Percentiles rank a stretch among this genome's conserved stretches.
These are phyloP conservation scores for Misgurnus mizolepis DNA, from an alignment of 2,113 vertebrate genomes.

Conservation along the genomic window DNA sequence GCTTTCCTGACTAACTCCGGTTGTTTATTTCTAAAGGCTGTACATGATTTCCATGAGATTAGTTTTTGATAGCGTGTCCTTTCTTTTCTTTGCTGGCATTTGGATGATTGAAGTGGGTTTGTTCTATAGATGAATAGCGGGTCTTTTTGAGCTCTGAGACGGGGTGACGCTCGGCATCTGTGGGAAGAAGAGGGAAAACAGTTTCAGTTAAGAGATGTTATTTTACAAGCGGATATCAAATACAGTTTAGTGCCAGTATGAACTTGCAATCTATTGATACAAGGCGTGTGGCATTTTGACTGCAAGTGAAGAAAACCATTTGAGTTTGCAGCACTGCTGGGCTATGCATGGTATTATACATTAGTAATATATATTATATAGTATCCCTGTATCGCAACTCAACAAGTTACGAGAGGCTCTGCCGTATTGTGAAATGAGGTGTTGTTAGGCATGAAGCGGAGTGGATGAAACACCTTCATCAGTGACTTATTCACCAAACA, in stretches of 20 bases:
- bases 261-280: slow-evolving; percentile 40
- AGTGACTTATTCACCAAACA: too few species aligned
- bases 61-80: slow-evolving; percentile 60
- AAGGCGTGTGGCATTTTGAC: slow-evolving; percentile 42
- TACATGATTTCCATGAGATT: slow-evolving; percentile 60
- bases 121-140: slow-evolving; percentile 57
- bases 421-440: too few species aligned
- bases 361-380: too few species aligned
- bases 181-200: slow-evolving; percentile 36
- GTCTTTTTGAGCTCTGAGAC: slow-evolving; percentile 51
- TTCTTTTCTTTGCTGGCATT: slow-evolving; percentile 68
- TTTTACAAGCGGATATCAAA: slow-evolving; percentile 26
- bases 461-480: too few species aligned
- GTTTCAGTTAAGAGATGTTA: slow-evolving; percentile 37
- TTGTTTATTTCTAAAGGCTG: slow-evolving; percentile 60
- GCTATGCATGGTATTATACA: too few species aligned
- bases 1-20: slow-evolving; percentile 16
- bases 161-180: slow-evolving; percentile 33
- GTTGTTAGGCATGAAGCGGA: too few species aligned
- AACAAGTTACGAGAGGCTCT: too few species aligned
- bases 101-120: slow-evolving; percentile 63
- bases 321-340: background rate
- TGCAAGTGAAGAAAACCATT: background rate
- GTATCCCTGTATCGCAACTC: too few species aligned
- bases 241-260: slow-evolving; percentile 6